Evolutionary conservation across 2,113 vertebrate species (phyloP).

Genomic region (Pituophis catenifer): DNA sequence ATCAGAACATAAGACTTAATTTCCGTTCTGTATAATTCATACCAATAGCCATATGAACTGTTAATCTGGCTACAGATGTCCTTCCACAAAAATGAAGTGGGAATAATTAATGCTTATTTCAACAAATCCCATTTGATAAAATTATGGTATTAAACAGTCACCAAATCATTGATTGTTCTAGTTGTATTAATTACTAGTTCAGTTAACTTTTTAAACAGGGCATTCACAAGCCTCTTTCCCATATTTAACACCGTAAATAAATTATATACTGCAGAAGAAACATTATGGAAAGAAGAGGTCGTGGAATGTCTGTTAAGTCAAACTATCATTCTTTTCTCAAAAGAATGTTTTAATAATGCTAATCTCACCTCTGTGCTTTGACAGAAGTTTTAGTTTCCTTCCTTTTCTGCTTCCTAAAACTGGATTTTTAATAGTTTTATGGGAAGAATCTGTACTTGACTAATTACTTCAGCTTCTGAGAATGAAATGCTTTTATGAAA

Average conservation of each 20-base stretch:
- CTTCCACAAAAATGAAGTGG: not conserved
- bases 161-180: slow-evolving; percentile 43
- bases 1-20: not conserved
- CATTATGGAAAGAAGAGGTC: slow-evolving; percentile 57
- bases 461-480: slow-evolving; percentile 65
- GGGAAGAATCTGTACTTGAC: slow-evolving; percentile 59
- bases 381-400: slow-evolving; percentile 68
- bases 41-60: accelerated
- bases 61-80: not conserved
- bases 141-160: slow-evolving; percentile 27
- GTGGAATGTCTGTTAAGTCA: slow-evolving; percentile 51
- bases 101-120: slow-evolving; percentile 39
- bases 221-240: slow-evolving; percentile 64
- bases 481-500: slow-evolving; percentile 50
- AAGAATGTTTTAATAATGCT: slow-evolving; percentile 55
- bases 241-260: slow-evolving; percentile 56
- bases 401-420: slow-evolving; percentile 56
- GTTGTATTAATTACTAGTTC: slow-evolving; percentile 11
- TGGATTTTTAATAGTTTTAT: slow-evolving; percentile 61
- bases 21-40: not conserved
- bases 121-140: slow-evolving; percentile 12
- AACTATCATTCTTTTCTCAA: slow-evolving; percentile 48
- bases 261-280: slow-evolving; percentile 55
- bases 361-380: slow-evolving; percentile 64
- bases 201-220: slow-evolving; percentile 40